Conservation (phyloP, 2,888 invertebrate genomes). For the Morpho helenor region DNA sequence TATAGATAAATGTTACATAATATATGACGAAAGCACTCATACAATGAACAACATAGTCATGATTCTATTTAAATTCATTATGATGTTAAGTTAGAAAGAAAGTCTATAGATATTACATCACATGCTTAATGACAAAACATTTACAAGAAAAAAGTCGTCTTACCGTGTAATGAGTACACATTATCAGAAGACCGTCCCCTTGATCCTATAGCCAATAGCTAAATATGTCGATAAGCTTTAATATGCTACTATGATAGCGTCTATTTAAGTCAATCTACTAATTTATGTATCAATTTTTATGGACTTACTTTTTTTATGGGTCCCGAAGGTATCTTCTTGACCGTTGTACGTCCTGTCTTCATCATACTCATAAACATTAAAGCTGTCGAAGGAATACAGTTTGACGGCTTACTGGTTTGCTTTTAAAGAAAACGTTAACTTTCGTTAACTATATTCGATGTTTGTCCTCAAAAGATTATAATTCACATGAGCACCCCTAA, state of each 20-base stretch:
- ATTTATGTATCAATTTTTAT: slow-evolving; percentile 4
- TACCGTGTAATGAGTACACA: too few species aligned
- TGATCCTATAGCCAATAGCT: too few species aligned
- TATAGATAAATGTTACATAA: too few species aligned
- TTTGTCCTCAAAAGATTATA: not conserved
- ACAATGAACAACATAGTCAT: too few species aligned
- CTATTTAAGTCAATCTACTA: slow-evolving; percentile 1
- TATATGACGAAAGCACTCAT: too few species aligned
- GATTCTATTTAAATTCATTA: too few species aligned
- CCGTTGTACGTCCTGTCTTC: slow-evolving; percentile 63
- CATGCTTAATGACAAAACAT: too few species aligned
- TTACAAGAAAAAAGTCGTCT: too few species aligned
- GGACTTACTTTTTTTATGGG: slow-evolving; percentile 61
- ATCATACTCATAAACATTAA: slow-evolving; percentile 74
- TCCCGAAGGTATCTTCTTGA: slow-evolving; percentile 65
- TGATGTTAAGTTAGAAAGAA: too few species aligned
- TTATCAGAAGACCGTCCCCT: too few species aligned
- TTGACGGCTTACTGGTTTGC: slow-evolving; percentile 55
- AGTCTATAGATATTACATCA: too few species aligned
- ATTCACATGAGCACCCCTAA: slow-evolving; percentile 6
- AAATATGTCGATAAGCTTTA: too few species aligned
- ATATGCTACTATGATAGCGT: not conserved
- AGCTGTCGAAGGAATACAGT: slow-evolving; percentile 78
- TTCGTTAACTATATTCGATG: not conserved
- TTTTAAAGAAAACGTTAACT: slow-evolving; percentile 22